Conservation (phyloP, 2,113 vertebrate genomes). For the Echinops telfairi region DNA sequence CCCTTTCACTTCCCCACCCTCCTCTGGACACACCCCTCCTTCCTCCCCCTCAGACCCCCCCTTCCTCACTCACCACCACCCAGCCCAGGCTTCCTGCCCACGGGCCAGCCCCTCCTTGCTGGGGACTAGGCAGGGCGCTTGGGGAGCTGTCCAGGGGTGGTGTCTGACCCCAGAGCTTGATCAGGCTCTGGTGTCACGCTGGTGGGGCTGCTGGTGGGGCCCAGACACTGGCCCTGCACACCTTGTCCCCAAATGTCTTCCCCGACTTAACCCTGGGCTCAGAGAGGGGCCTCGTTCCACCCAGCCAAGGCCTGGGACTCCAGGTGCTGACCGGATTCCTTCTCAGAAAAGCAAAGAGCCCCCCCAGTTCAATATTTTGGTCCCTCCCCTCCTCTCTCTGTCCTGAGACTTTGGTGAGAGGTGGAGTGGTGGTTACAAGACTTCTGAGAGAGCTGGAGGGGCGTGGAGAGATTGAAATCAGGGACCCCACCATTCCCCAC, state of each 20-base stretch:
- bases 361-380: neutral
- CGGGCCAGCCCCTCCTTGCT: neutral
- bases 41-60: neutral
- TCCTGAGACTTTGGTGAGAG: no score
- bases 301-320: neutral
- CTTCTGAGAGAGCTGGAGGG: neutral
- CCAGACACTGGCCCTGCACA: conserved; percentile 23
- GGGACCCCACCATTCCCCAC: neutral
- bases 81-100: neutral
- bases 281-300: neutral
- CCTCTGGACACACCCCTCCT: neutral
- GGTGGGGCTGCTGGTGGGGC: conserved; percentile 29
- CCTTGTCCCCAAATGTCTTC: conserved; percentile 60
- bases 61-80: neutral
- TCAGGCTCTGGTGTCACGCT: conserved; percentile 48
- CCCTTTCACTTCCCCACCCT: neutral
- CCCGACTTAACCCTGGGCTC: conserved; percentile 38
- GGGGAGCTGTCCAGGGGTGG: neutral
- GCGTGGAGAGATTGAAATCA: neutral
- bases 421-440: neutral
- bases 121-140: neutral
- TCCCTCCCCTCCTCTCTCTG: neutral
- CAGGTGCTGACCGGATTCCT: neutral
- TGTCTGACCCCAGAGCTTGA: conserved; percentile 44
- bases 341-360: neutral